Evolutionary conservation across 2,888 invertebrate genomes (phyloP).

Genomic region (Melitaea athalia): DNA sequence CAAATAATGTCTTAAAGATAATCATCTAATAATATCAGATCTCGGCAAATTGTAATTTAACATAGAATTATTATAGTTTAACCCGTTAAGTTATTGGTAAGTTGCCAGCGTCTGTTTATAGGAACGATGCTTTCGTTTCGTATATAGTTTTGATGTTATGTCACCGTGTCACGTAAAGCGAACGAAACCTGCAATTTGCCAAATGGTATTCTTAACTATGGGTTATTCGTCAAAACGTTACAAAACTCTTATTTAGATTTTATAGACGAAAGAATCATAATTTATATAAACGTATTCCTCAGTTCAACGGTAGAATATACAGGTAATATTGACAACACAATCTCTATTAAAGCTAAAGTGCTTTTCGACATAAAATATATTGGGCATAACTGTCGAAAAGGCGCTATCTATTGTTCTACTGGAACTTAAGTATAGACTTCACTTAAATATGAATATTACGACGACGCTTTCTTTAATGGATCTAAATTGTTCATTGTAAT

Average conservation of each 20-base stretch:
- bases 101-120: constrained; percentile 21
- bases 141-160: constrained; percentile 7
- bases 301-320: background rate
- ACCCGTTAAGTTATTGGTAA: constrained; percentile 15
- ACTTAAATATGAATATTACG: background rate
- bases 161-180: background rate
- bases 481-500: background rate
- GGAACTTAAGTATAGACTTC: background rate
- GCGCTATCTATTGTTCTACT: constrained; percentile 15
- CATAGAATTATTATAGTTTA: constrained; percentile 1
- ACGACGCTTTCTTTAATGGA: background rate
- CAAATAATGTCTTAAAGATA: constrained; percentile 11
- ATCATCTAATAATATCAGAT: constrained; percentile 2
- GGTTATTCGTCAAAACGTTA: too few species aligned
- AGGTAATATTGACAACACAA: constrained; percentile 10
- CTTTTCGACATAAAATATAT: constrained; percentile 15
- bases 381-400: constrained; percentile 15
- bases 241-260: background rate
- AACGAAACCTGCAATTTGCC: background rate
- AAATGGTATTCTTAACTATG: too few species aligned
- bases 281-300: background rate
- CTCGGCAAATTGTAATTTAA: constrained; percentile 12
- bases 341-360: constrained; percentile 18
- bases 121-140: constrained; percentile 8
- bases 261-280: background rate